These are phyloP conservation scores for Itoplectis maculator DNA, from an alignment of 2,888 invertebrate species.

Conservation along the genomic window DNA sequence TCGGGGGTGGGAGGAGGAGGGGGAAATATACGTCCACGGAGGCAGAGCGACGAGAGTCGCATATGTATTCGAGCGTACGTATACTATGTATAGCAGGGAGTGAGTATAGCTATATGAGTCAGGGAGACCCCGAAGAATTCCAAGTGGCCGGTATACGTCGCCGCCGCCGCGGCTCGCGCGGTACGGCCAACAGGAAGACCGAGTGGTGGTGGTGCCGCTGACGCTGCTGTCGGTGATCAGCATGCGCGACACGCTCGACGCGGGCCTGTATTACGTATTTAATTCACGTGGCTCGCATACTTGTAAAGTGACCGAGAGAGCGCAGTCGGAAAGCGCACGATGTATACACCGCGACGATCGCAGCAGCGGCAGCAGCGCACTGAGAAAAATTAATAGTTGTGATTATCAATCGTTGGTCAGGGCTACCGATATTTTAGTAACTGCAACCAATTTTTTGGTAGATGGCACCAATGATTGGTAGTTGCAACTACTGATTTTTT, in stretches of 20 bases:
- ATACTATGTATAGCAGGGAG: slow-evolving; percentile 43
- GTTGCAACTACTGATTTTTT: no score
- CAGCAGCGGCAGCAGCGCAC: not conserved
- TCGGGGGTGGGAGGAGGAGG: no score
- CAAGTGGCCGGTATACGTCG: slow-evolving; percentile 63
- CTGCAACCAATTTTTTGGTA: no score
- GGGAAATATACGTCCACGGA: slow-evolving; percentile 45
- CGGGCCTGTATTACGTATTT: slow-evolving; percentile 79
- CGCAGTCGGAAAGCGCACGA: slow-evolving; percentile 32
- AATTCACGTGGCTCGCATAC: slow-evolving; percentile 80
- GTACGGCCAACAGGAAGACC: slow-evolving; percentile 57
- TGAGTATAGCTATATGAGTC: slow-evolving; percentile 38
- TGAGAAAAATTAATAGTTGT: no score
- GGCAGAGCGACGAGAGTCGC: no score
- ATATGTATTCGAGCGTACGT: slow-evolving; percentile 34
- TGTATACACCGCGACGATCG: not conserved
- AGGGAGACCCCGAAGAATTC: slow-evolving; percentile 65
- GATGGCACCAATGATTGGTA: no score
- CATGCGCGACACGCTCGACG: slow-evolving; percentile 79
- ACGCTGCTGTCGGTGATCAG: slow-evolving; percentile 71
- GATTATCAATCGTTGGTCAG: no score
- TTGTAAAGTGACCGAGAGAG: slow-evolving; percentile 70
- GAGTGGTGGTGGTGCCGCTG: slow-evolving; percentile 15
- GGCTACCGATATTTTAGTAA: no score
- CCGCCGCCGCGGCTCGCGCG: slow-evolving; percentile 8